These are phyloP conservation scores for Axinella damicornis DNA, from an alignment of 37 sponge, comb jelly and placozoan genomes.

Conservation along the genomic window DNA sequence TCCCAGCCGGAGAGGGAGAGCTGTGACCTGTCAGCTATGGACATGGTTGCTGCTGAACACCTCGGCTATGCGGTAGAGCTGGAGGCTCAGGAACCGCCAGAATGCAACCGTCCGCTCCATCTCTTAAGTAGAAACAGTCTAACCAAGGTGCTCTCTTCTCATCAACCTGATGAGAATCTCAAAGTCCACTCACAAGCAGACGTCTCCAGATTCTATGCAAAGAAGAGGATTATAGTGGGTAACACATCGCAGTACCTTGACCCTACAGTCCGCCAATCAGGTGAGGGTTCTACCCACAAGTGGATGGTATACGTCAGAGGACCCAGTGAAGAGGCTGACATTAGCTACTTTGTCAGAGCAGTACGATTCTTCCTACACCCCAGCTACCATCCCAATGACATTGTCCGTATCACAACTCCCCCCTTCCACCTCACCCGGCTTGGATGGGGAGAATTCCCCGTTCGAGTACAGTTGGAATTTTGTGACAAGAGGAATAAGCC, in stretches of 20 bases:
- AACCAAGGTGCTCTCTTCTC: no score
- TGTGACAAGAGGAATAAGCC: conserved; percentile 57
- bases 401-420: conserved; percentile 55
- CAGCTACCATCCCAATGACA: conserved; percentile 90
- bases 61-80: no score
- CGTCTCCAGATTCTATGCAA: conserved; percentile 33
- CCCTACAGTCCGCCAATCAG: conserved; percentile 11
- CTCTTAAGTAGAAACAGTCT: no score
- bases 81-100: no score
- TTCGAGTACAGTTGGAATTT: conserved; percentile 84
- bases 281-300: conserved; percentile 86
- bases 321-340: conserved; percentile 52
- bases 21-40: no score
- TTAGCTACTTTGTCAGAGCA: conserved; percentile 66
- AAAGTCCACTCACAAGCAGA: neutral
- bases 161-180: neutral
- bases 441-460: conserved; percentile 95
- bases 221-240: conserved; percentile 77
- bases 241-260: conserved; percentile 84
- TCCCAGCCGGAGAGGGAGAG: no score
- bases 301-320: conserved; percentile 94
- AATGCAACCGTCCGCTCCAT: no score
- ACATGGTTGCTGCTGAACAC: no score
- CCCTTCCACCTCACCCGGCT: conserved; percentile 86
- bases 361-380: conserved; percentile 91